Conservation (phyloP, 2,888 invertebrate species). For the Tiphia femorata region DNA sequence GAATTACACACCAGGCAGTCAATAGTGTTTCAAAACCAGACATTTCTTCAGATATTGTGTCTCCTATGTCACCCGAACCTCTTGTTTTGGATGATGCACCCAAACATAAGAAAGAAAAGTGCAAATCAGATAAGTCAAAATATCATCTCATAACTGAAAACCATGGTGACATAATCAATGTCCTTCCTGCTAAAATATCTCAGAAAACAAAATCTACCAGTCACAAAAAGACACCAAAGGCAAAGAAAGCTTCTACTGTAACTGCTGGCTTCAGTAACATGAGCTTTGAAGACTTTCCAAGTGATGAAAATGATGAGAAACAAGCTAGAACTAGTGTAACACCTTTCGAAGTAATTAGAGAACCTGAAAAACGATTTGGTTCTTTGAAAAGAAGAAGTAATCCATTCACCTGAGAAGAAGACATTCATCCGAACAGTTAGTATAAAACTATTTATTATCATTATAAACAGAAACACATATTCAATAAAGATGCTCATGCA, state of each 20-base stretch:
- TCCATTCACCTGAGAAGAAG: slow-evolving; percentile 66
- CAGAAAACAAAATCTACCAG: slow-evolving; percentile 55
- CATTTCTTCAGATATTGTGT: slow-evolving; percentile 40
- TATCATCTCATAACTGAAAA: slow-evolving; percentile 71
- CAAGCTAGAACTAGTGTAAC: slow-evolving; percentile 67
- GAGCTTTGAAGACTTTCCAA: slow-evolving; percentile 82
- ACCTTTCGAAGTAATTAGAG: slow-evolving; percentile 76
- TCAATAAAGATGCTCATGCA: not conserved
- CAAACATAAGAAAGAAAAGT: slow-evolving; percentile 67
- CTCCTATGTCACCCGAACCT: slow-evolving; percentile 61
- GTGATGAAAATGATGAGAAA: slow-evolving; percentile 72
- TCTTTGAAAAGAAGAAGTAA: slow-evolving; percentile 69
- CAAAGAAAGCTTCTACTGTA: slow-evolving; percentile 48
- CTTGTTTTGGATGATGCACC: slow-evolving; percentile 53
- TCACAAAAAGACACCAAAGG: slow-evolving; percentile 54
- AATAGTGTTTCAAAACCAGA: slow-evolving; percentile 52
- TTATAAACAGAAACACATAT: slow-evolving; percentile 2
- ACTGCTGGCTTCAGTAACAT: slow-evolving; percentile 78
- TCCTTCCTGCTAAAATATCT: slow-evolving; percentile 50
- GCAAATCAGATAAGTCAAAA: slow-evolving; percentile 69
- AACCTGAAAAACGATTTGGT: slow-evolving; percentile 66
- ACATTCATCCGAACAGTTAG: slow-evolving; percentile 4
- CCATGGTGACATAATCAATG: slow-evolving; percentile 60
- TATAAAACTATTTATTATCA: slow-evolving; percentile 8
- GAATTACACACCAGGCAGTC: slow-evolving; percentile 48